Conservation (phyloP, 2,797 vertebrate species). For the Phoeniculus purpureus region DNA sequence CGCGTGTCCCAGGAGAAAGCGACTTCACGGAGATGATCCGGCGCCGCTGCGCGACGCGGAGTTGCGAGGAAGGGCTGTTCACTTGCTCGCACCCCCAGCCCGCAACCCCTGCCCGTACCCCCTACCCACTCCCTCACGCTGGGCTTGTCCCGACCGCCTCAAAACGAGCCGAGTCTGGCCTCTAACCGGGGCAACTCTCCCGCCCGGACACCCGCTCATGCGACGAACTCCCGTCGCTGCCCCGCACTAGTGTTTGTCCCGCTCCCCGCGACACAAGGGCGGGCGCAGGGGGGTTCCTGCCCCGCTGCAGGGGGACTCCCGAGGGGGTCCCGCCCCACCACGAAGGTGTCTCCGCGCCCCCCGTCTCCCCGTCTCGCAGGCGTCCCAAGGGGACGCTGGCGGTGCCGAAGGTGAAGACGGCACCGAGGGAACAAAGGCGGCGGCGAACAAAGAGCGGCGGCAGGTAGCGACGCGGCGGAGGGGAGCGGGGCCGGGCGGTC, state of each 20-base stretch:
- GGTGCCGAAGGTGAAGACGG: slow-evolving; percentile 27
- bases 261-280: neutral
- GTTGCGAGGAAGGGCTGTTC: neutral
- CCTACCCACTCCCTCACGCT: accelerated
- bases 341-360: neutral
- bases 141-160: neutral
- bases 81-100: neutral
- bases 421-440: slow-evolving; percentile 67
- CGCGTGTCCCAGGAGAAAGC: accelerated
- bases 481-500: neutral
- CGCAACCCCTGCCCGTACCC: too few species aligned
- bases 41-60: neutral
- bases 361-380: neutral
- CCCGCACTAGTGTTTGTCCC: neutral
- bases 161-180: neutral
- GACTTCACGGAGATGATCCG: neutral
- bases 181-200: neutral
- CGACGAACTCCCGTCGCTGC: neutral
- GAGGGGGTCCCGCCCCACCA: neutral
- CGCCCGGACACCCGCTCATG: neutral
- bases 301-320: neutral
- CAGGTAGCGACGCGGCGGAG: neutral
- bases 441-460: slow-evolving; percentile 62
- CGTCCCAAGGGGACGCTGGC: neutral
- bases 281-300: neutral